Conservation (phyloP, 2,888 invertebrate genomes). For the Nineta flava region DNA sequence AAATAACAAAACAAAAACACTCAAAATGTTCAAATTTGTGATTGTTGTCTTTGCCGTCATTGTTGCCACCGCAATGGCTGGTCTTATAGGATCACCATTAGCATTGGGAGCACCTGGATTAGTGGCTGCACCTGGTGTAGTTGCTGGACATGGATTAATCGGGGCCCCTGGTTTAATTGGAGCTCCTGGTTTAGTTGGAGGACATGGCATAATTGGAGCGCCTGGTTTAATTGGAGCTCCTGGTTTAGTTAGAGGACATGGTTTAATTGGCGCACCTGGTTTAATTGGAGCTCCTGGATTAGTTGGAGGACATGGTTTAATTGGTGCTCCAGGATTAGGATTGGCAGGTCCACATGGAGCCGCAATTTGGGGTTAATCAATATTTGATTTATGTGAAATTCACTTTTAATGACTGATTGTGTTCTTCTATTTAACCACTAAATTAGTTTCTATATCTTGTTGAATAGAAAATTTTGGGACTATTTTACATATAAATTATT, state of each 20-base stretch:
- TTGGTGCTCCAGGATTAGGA: background rate
- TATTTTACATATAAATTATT: too few species aligned
- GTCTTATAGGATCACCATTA: conserved; percentile 1
- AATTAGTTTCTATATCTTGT: too few species aligned
- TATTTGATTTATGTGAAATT: too few species aligned
- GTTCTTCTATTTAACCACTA: too few species aligned
- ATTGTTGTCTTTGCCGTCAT: background rate
- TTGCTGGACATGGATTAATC: background rate
- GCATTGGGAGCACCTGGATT: background rate
- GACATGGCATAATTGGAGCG: background rate
- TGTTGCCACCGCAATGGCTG: background rate
- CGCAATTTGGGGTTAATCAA: too few species aligned
- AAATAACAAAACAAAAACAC: too few species aligned
- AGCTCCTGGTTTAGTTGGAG: background rate
- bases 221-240: background rate
- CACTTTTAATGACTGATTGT: too few species aligned
- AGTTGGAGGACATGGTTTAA: too few species aligned
- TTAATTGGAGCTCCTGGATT: background rate
- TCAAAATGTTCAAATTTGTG: conserved; percentile 1
- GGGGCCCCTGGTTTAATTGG: background rate
- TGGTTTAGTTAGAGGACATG: too few species aligned
- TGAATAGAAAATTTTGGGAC: too few species aligned
- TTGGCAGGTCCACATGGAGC: background rate
- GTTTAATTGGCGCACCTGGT: background rate
- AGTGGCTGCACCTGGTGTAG: background rate